Evolutionary conservation across 2,797 vertebrate species (phyloP).

Genomic region (Miichthys miiuy): DNA sequence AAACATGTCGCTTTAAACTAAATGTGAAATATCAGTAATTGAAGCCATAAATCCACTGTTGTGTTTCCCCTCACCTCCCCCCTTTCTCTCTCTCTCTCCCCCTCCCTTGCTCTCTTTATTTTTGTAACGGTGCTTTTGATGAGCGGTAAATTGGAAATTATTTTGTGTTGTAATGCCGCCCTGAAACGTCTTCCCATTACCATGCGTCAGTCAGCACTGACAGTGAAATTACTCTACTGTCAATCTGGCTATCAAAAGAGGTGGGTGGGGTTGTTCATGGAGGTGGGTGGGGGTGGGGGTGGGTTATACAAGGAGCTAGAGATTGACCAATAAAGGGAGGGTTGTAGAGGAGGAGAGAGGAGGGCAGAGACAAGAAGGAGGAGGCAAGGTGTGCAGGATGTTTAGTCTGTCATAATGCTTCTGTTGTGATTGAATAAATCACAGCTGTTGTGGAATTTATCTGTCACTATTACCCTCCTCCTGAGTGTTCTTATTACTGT

Average conservation of each 20-base stretch:
- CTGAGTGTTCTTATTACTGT: slow-evolving; percentile 53
- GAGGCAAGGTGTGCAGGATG: slow-evolving; percentile 38
- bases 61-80: slow-evolving; percentile 72
- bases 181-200: slow-evolving; percentile 92
- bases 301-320: slow-evolving; percentile 68
- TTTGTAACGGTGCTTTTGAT: slow-evolving; percentile 88
- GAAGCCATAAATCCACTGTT: slow-evolving; percentile 94
- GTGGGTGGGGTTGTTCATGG: slow-evolving; percentile 58
- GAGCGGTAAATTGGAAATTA: slow-evolving; percentile 95
- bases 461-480: slow-evolving; percentile 67
- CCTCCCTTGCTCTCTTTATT: slow-evolving; percentile 63
- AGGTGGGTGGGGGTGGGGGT: slow-evolving; percentile 29
- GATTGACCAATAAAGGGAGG: slow-evolving; percentile 88
- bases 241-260: slow-evolving; percentile 88
- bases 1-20: slow-evolving; percentile 96
- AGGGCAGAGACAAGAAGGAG: slow-evolving; percentile 36
- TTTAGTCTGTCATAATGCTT: slow-evolving; percentile 69
- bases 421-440: slow-evolving; percentile 81
- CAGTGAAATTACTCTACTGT: slow-evolving; percentile 91
- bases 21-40: slow-evolving; percentile 97
- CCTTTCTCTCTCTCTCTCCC: slow-evolving; percentile 36
- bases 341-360: slow-evolving; percentile 27
- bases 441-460: slow-evolving; percentile 73
- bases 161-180: slow-evolving; percentile 89
- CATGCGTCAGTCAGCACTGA: slow-evolving; percentile 90